Conservation (phyloP, 92 coral and sea anemone species). For the Siderastrea radians region DNA sequence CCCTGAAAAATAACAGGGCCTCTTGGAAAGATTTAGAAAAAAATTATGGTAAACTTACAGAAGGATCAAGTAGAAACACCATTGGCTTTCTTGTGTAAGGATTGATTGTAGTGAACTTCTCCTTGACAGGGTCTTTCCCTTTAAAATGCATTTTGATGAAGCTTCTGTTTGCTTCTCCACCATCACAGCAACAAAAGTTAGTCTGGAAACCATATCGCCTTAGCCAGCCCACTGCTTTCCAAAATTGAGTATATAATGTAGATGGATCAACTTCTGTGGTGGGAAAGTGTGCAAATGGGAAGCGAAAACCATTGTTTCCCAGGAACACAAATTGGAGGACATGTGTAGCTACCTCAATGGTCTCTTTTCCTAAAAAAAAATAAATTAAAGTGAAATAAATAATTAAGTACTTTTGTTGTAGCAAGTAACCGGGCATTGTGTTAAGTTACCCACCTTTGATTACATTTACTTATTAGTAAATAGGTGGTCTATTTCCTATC, state of each 20-base stretch:
- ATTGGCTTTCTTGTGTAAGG: constrained; percentile 46
- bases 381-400: no score
- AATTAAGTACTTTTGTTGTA: no score
- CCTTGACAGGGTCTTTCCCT: constrained; percentile 52
- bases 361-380: constrained; percentile 43
- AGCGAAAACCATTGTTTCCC: constrained; percentile 61
- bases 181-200: constrained; percentile 65
- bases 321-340: constrained; percentile 71
- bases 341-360: constrained; percentile 44
- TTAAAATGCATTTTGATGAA: constrained; percentile 62
- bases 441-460: no score
- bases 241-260: constrained; percentile 36
- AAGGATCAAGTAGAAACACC: constrained; percentile 53
- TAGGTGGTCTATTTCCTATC: no score
- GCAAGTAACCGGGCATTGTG: no score
- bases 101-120: constrained; percentile 47
- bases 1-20: no score
- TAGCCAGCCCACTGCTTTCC: constrained; percentile 60
- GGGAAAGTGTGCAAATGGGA: constrained; percentile 73
- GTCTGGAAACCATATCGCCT: constrained; percentile 24
- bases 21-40: no score
- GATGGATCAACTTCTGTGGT: constrained; percentile 51
- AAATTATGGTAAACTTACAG: constrained; percentile 20
- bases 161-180: constrained; percentile 56
- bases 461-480: no score